Evolutionary conservation across 2,797 vertebrate genomes (phyloP).

Genomic region (Hoplostethus mediterraneus): DNA sequence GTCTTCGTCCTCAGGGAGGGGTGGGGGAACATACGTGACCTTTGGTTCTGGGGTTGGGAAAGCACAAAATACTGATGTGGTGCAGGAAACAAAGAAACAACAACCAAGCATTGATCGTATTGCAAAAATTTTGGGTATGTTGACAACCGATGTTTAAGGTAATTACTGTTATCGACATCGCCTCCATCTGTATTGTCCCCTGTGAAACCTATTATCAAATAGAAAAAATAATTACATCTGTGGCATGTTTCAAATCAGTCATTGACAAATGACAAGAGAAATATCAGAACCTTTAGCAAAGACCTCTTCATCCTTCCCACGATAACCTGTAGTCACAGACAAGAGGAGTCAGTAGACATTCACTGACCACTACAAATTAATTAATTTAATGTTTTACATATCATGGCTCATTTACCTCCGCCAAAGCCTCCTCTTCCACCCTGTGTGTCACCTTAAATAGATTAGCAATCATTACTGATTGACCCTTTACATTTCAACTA

Average conservation of each 20-base stretch:
- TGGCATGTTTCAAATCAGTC: background rate
- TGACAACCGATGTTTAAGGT: background rate
- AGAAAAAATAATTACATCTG: background rate
- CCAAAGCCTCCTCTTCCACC: constrained; percentile 61
- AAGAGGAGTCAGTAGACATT: background rate
- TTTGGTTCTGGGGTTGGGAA: constrained; percentile 80
- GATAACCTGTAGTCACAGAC: constrained; percentile 76
- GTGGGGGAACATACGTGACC: constrained; percentile 91
- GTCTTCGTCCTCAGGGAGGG: constrained; percentile 89
- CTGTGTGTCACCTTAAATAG: constrained; percentile 60
- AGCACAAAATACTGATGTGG: background rate
- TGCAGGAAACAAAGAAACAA: no score
- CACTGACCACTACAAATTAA: background rate
- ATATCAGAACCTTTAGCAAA: constrained; percentile 63
- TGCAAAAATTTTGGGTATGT: background rate
- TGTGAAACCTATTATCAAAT: constrained; percentile 55
- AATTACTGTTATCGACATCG: constrained; percentile 63
- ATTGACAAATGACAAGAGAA: background rate
- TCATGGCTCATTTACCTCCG: constrained; percentile 54
- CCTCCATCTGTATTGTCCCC: constrained; percentile 51
- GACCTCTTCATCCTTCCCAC: constrained; percentile 83
- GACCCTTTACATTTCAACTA: background rate
- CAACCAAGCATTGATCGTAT: background rate
- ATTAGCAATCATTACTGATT: background rate
- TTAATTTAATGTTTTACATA: background rate